Conservation (phyloP, 2,888 invertebrate genomes). For the Alloscopus bannaensis region DNA sequence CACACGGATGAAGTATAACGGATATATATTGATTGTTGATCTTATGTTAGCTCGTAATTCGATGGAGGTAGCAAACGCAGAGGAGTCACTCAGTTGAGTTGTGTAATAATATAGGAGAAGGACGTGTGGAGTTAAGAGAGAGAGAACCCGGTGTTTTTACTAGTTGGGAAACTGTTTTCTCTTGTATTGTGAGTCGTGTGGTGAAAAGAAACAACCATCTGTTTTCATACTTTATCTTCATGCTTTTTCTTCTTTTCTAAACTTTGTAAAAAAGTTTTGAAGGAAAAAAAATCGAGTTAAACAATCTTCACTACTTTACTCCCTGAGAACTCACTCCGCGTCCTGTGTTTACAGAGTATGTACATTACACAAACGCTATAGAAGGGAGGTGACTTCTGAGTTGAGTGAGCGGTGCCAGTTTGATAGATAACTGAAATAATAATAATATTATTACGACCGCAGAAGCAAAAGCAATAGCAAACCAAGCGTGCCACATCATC, state of each 20-base stretch:
- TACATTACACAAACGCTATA: conserved; percentile 6
- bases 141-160: conserved; percentile 78
- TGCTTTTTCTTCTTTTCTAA: conserved; percentile 51
- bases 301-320: conserved; percentile 51
- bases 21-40: conserved; percentile 73
- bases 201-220: conserved; percentile 77
- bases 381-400: conserved; percentile 4
- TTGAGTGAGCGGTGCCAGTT: conserved; percentile 61
- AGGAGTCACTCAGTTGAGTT: conserved; percentile 20
- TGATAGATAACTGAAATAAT: conserved; percentile 65
- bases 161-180: conserved; percentile 74
- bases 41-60: conserved; percentile 74
- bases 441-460: conserved; percentile 62
- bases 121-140: conserved; percentile 44
- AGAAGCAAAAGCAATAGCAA: conserved; percentile 54
- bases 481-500: conserved; percentile 44
- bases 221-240: conserved; percentile 77
- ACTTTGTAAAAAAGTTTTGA: conserved; percentile 54
- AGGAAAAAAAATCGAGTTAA: conserved; percentile 57
- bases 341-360: conserved; percentile 5
- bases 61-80: conserved; percentile 53
- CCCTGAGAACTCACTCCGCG: not conserved
- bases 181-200: conserved; percentile 73
- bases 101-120: conserved; percentile 47
- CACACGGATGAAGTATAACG: not conserved